Base-by-base conservation (phyloP, 2,113 vertebrate species). In the Tursiops truncatus region DNA sequence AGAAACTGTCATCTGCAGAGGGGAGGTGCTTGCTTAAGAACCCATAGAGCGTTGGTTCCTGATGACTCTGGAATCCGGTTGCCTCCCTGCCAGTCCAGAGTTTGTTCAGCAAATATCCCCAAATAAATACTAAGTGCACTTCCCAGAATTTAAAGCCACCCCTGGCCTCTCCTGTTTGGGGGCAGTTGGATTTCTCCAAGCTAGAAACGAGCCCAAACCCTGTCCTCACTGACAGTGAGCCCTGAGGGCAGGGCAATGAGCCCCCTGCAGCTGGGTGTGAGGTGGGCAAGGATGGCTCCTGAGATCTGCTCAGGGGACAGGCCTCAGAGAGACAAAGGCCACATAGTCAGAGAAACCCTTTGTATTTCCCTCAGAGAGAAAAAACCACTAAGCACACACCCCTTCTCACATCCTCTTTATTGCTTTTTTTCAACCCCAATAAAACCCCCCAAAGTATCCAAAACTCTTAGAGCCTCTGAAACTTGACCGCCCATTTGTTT, bases 31-130 rank as follows among this genome's bases (percentile, higher is more conserved):
- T 14, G 56, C 41, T 68, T 13, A 36, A 41, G 60, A 67, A 18
- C 2, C 8, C 31, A 41, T 0, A 14, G 23, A 88, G 56, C 3
- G 3, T 12, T 7, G 6, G 23, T 53, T 6, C 41, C 2, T n/a
- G 17, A 8, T 0, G 77, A 79, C 28, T 56, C 47, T 23, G 47
- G 47, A 74, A 79, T 50, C 23, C 0, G 8, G 21, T 33, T 65
- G 26, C 33, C 79, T 33, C 7, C 6, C 26, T n/a, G 26, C 85
- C 74, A 14, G 28, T 9, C 36, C 47, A 74, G 60, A 20, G 31
- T 56, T 76, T 20, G 9, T 62, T 56, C 38, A 79, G 80, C 70
- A 85, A 53, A 85, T 21, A 63, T 77, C 11, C 41, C 58, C 80
- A 60, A 47, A 26, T 33, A 36, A 76, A 94, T n/a, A 9, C 23